phyloP scores from a whole-genome alignment of 2,113 vertebrate genomes.

The Salvelinus fontinalis region DNA sequence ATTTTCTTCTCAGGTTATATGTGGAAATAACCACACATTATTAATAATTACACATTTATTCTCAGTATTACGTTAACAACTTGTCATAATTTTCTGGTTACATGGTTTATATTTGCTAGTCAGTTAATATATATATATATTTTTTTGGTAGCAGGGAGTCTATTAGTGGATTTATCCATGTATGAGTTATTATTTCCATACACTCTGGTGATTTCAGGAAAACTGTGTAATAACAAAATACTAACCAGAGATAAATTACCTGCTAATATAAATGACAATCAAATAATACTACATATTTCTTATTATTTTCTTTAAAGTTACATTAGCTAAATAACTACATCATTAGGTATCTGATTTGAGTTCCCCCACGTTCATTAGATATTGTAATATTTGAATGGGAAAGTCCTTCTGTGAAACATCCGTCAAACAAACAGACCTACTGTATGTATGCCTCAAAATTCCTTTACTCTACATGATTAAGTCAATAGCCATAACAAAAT shows the following conservation, averaged over 20 bases:
- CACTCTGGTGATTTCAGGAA: slow-evolving; percentile 1
- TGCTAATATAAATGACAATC: slow-evolving; percentile 44
- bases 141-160: neutral
- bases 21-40: slow-evolving; percentile 17
- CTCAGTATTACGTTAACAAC: slow-evolving; percentile 29
- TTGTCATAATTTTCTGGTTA: slow-evolving; percentile 7
- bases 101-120: neutral
- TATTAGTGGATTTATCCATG: neutral
- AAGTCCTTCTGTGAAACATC: neutral
- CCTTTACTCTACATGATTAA: no score
- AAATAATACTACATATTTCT: neutral
- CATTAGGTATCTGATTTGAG: neutral
- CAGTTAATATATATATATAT: neutral
- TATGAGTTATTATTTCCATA: neutral
- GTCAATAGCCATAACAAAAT: neutral
- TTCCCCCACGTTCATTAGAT: neutral
- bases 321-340: slow-evolving; percentile 1
- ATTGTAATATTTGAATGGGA: neutral
- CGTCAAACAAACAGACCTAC: neutral
- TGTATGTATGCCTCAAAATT: neutral
- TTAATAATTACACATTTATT: neutral
- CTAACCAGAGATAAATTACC: slow-evolving; percentile 21
- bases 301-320: neutral
- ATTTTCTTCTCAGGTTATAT: slow-evolving; percentile 28
- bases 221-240: neutral